Evolutionary conservation across 23 tunicate genomes (phyloP).

Genomic region (Oikopleura dioica): DNA sequence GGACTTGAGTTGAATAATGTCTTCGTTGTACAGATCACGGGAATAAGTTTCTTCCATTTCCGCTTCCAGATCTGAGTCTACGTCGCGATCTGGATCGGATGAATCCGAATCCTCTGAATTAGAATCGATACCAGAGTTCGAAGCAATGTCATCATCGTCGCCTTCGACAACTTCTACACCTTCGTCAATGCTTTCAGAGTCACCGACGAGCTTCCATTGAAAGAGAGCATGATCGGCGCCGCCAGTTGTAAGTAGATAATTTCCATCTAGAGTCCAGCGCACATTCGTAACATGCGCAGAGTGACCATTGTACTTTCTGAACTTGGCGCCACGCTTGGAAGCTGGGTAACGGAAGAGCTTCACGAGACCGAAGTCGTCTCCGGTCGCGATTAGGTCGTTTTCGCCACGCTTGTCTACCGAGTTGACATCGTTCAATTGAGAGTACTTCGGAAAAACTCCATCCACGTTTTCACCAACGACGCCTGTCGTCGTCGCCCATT

Average conservation of each 20-base stretch:
- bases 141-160: neutral
- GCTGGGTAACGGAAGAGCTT: constrained; percentile 72
- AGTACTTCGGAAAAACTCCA: constrained; percentile 93
- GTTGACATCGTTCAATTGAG: constrained; percentile 83
- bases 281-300: constrained; percentile 99
- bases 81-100: constrained; percentile 77
- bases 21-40: constrained; percentile 50
- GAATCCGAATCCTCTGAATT: constrained; percentile 12
- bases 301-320: constrained; percentile 86
- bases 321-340: constrained; percentile 30
- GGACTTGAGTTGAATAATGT: constrained; percentile 27
- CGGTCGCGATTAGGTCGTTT: constrained; percentile 45
- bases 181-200: neutral
- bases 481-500: constrained; percentile 73
- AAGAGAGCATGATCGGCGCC: constrained; percentile 94
- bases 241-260: constrained; percentile 66
- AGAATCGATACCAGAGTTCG: neutral
- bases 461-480: constrained; percentile 74
- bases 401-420: constrained; percentile 36
- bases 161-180: neutral
- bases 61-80: constrained; percentile 68
- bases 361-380: constrained; percentile 84
- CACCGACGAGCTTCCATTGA: constrained; percentile 48
- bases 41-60: constrained; percentile 30
- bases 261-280: constrained; percentile 33